Evolutionary conservation across 2,888 invertebrate species (phyloP), one percentile per base, ranked within the genome.

Genomic region (Tenthredo scrophulariae): DNA sequence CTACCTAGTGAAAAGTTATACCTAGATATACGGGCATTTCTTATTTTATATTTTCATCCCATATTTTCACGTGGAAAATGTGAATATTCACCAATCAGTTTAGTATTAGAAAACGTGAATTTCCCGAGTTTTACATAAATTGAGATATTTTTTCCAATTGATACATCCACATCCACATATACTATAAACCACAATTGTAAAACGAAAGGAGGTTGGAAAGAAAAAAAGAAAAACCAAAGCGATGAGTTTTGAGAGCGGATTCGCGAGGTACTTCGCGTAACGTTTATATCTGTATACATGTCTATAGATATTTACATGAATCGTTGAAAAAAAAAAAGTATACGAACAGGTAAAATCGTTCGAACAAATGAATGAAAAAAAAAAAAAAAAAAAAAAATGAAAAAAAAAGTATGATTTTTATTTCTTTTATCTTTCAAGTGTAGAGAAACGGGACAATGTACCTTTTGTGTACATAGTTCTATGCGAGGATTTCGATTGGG

Each of bases 401-500:
- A 4, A n/a, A 54, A n/a, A 10, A 62, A 2, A 3, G 26, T 62
- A 26, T 26, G 26, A 62, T 54, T 67, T 67, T 33, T 29, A 33
- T 67, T 67, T 67, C 33, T 33, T 67, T 67, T 67, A 26, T 67
- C 22, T 67, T 26, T 67, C 29, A 26, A 26, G 33, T 33, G 67
- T 33, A 26, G 29, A 67, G 67, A 67, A 33, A 33, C 67, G 67
- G 67, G 33, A 67, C 67, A 67, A 67, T 67, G 33, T 67, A 67
- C 67, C 67, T 67, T 67, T 67, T 33, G 67, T 67, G 33, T 33
- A 26, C 62, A 33, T 15, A 29, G 33, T 29, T 67, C 22, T 70
- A 74, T 22, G 15, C 72, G 40, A n/a, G 72, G 22, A 74, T 74
- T 74, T n/a, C 40, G 72, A 74, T 74, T 74, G 67, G 18, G 67